A percentile compares a stretch with the other conserved stretches of the same genome.
phyloP scores from a whole-genome alignment of 2,113 vertebrate genomes.

The Ardeotis arabs region DNA sequence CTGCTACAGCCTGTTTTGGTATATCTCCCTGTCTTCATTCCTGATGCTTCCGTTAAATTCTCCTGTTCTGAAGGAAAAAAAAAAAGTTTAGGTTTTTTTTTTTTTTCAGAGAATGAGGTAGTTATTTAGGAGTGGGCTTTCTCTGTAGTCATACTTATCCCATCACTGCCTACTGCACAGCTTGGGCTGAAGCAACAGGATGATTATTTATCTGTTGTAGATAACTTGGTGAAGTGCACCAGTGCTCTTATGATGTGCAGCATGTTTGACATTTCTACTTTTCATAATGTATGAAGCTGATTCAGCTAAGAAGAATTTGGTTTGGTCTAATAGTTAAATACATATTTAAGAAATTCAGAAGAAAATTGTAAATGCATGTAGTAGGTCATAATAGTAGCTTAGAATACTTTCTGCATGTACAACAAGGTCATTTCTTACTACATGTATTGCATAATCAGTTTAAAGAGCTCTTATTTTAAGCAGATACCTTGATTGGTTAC shows the following conservation, averaged over 20 bases:
- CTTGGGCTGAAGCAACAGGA: not conserved
- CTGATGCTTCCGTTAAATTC: not conserved
- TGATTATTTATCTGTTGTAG: not conserved
- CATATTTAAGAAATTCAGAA: not conserved
- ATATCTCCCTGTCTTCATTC: not conserved
- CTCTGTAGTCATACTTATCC: not conserved
- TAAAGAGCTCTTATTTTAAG: not conserved
- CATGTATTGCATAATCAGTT: not conserved
- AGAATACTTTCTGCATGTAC: not conserved
- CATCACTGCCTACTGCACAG: not conserved
- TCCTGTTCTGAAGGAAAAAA: not conserved
- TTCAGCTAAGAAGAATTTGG: not conserved
- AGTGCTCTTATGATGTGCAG: not conserved
- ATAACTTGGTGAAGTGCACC: not conserved
- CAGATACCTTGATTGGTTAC: not conserved
- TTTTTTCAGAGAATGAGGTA: not conserved
- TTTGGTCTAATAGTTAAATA: not conserved
- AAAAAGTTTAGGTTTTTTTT: not conserved
- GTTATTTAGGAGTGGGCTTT: not conserved
- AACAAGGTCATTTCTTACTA: not conserved
- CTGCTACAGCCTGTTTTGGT: not conserved
- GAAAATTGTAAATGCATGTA: not conserved
- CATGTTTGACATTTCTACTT: not conserved
- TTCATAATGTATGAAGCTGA: not conserved
- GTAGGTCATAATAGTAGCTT: not conserved